Evolutionary conservation across 2,797 vertebrate species (phyloP).

Genomic region (Margarornis squamiger): DNA sequence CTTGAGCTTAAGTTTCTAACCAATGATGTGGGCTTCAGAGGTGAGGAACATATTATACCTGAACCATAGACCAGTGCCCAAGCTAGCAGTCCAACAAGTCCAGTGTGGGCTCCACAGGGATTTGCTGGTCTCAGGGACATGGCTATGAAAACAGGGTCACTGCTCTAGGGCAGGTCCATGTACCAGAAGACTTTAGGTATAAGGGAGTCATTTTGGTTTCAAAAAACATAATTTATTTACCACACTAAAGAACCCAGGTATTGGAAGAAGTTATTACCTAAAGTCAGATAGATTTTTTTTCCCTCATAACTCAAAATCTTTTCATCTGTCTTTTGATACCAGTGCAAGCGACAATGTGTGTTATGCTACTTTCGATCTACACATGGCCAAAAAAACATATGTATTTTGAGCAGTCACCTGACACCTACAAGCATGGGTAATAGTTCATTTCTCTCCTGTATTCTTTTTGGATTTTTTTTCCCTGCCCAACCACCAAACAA

Average conservation of each 20-base stretch:
- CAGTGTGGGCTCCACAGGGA: background rate
- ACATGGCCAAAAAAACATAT: background rate
- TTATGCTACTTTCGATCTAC: background rate
- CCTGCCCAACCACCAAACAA: background rate
- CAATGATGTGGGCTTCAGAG: background rate
- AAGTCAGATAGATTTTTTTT: background rate
- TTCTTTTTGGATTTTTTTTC: background rate
- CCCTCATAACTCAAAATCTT: background rate
- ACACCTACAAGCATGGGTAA: background rate
- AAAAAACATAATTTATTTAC: background rate
- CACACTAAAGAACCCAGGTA: background rate
- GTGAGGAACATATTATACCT: background rate
- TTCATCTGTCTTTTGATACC: background rate
- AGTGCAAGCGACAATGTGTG: background rate
- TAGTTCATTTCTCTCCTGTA: background rate
- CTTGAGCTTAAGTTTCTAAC: background rate
- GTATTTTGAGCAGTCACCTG: background rate
- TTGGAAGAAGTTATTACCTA: background rate
- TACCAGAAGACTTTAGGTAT: background rate
- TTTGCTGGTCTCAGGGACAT: accelerated
- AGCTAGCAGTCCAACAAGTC: background rate
- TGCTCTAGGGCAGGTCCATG: background rate
- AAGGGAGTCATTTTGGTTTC: background rate
- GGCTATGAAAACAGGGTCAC: background rate
- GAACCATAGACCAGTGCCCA: background rate